Base-by-base conservation (phyloP, 2,888 invertebrate species). In the Nephrotoma flavescens region DNA sequence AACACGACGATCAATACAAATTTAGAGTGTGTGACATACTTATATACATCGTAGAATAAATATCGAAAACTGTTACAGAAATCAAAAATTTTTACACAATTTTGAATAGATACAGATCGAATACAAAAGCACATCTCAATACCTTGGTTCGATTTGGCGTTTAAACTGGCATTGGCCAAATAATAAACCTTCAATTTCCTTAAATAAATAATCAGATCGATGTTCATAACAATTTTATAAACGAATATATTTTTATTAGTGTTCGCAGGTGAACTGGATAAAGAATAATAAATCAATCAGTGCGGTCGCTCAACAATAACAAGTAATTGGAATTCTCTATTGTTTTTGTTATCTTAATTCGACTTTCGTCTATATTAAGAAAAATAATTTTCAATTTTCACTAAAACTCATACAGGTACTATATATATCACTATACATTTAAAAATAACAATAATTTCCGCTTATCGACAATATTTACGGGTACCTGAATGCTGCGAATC, bases 401-500 rank as follows among this genome's bases (percentile, higher is more conserved):
- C 57, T 6, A 31, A 31, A 57, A 57, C n/a, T 52, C 31, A 31
- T 31, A 52, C n/a, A 52, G 47, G 15, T 15, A 7, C 52, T 52
- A n/a, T 15, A 71, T 3, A 31, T 31, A 31, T 31, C 31, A 31
- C 31, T 31, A 31, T 31, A 31, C 31, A 31, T 31, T 31, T 31
- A 31, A 31, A 71, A 71, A 71, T 71, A 71, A 71, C 31, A 71
- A 71, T 31, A 31, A 19, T 71, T 31, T 71, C 71, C 71, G 71
- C 31, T 71, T 31, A 19, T 9, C 71, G 31, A 11, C 71, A 9
- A 15, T 9, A 31, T 31, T 9, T 31, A 31, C 4, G 9, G 4
- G 12, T 83, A 84, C 84, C 84, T 84, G 84, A 84, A 84, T 84
- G 84, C 15, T 84, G 84, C 6, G 85, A 85, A 85, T 85, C 85